Evolutionary conservation across 2,797 vertebrate species (phyloP).

Genomic region (Anguilla marmorata): DNA sequence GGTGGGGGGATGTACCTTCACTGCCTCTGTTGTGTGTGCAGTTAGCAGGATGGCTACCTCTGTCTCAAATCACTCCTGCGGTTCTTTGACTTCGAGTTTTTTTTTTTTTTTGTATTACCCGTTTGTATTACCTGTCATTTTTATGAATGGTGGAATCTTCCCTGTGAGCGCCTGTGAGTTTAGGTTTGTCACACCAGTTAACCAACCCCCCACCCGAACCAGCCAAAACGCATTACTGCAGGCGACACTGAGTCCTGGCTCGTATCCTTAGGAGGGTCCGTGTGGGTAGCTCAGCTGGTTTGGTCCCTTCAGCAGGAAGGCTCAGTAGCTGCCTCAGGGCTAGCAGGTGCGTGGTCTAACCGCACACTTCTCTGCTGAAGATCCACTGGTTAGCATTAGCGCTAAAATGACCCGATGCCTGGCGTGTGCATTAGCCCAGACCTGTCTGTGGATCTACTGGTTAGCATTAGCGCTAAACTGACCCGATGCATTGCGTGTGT

Average conservation of each 20-base stretch:
- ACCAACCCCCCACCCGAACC: constrained; percentile 15
- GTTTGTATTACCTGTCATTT: neutral
- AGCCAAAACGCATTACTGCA: neutral
- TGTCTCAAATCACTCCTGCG: neutral
- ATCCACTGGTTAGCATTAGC: no score
- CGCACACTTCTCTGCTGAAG: no score
- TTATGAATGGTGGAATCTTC: neutral
- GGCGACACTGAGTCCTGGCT: constrained; percentile 14
- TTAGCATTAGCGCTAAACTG: neutral
- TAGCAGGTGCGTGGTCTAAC: no score
- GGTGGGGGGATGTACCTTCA: constrained; percentile 59
- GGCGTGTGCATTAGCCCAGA: no score
- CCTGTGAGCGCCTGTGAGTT: neutral
- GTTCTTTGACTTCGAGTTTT: neutral
- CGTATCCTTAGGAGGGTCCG: neutral
- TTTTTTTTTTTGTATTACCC: neutral
- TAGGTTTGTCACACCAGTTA: constrained; percentile 14
- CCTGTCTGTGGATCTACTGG: neutral
- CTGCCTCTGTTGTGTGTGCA: neutral
- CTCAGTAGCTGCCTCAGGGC: no score
- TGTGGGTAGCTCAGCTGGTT: no score
- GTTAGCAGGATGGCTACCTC: neutral
- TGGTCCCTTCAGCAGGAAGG: no score
- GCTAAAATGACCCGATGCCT: no score
- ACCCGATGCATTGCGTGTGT: neutral